These are phyloP conservation scores for Leptinotarsa texana DNA, from an alignment of 1,140 invertebrate species.

Conservation along the genomic window DNA sequence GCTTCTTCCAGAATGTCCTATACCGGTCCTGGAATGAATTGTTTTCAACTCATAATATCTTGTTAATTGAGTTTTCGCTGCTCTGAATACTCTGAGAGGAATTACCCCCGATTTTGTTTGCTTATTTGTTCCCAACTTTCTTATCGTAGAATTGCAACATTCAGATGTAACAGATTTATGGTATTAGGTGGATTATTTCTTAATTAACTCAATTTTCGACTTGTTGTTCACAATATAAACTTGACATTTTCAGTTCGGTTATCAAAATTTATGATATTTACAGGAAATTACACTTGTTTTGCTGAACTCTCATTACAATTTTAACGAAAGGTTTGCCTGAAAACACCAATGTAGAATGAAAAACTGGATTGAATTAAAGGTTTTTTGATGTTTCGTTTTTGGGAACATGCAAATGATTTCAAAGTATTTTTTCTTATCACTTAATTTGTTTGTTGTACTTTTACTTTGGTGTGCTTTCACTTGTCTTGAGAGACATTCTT, in stretches of 20 bases:
- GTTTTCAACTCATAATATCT: constrained; percentile 52
- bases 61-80: constrained; percentile 51
- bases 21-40: not conserved
- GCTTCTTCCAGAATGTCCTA: too few species aligned
- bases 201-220: constrained; percentile 31
- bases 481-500: too few species aligned
- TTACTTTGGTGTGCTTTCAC: too few species aligned
- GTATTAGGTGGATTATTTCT: constrained; percentile 32
- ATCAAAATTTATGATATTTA: not conserved
- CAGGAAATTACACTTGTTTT: not conserved
- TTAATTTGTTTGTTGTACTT: too few species aligned
- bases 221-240: constrained; percentile 12
- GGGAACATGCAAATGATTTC: too few species aligned
- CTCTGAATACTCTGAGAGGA: constrained; percentile 17
- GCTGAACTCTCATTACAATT: too few species aligned
- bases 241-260: constrained; percentile 14
- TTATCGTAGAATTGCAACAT: constrained; percentile 34
- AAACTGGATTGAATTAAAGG: too few species aligned
- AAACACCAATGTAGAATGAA: too few species aligned
- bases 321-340: too few species aligned
- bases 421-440: too few species aligned
- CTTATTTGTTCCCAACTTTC: constrained; percentile 41
- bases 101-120: constrained; percentile 40
- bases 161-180: constrained; percentile 35
- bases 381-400: too few species aligned